A percentile compares a stretch with the other conserved stretches of the same genome.
phyloP scores from a whole-genome alignment of 1,140 invertebrate genomes.

The Steinernema khuongi region DNA sequence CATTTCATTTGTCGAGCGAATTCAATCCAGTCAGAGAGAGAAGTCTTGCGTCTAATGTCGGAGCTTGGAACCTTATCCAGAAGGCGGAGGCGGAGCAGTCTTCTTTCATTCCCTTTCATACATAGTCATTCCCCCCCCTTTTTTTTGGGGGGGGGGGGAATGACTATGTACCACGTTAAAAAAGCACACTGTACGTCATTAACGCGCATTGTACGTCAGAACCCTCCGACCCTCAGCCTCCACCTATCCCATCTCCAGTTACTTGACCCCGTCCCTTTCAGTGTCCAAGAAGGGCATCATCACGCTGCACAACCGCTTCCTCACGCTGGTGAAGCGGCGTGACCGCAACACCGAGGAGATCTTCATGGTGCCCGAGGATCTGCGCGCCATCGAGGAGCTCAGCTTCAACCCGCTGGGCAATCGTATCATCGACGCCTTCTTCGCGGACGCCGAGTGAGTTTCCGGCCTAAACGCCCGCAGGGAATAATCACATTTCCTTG shows the following conservation, averaged over 20 bases:
- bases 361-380: slow-evolving; percentile 73
- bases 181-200: too few species aligned
- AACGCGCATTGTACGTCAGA: too few species aligned
- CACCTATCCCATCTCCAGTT: neutral
- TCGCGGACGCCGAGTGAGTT: slow-evolving; percentile 65
- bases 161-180: too few species aligned
- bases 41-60: too few species aligned
- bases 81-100: too few species aligned
- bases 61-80: too few species aligned
- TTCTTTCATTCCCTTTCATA: too few species aligned
- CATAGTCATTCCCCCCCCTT: too few species aligned
- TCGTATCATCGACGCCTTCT: slow-evolving; percentile 95
- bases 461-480: neutral
- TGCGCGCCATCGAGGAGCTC: slow-evolving; percentile 81
- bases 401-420: slow-evolving; percentile 93
- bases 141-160: too few species aligned
- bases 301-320: slow-evolving; percentile 50
- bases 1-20: too few species aligned
- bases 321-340: slow-evolving; percentile 46
- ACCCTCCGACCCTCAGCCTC: neutral
- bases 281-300: slow-evolving; percentile 49
- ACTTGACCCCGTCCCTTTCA: slow-evolving; percentile 31
- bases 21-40: too few species aligned
- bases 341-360: slow-evolving; percentile 46
- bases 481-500: slow-evolving; percentile 9